Evolutionary conservation across 2,113 vertebrate genomes (phyloP).

Genomic region (Bungarus multicinctus): DNA sequence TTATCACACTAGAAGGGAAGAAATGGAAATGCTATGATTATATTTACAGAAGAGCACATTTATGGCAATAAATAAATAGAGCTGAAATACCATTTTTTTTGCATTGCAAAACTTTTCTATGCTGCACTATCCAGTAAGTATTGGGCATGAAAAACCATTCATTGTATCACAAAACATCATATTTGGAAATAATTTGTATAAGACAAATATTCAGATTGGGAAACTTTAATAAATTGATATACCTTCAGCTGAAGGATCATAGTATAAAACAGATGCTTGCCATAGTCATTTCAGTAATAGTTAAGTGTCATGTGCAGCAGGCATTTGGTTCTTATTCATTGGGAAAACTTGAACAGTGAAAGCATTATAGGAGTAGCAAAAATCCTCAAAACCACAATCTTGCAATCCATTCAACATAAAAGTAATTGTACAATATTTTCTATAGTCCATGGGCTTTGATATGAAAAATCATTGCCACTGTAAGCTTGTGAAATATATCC

Average conservation of each 20-base stretch:
- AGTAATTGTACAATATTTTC: neutral
- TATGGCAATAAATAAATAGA: neutral
- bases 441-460: constrained; percentile 13
- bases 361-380: neutral
- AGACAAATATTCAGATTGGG: neutral
- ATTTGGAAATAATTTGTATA: neutral
- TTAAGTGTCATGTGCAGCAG: constrained; percentile 9
- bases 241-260: neutral
- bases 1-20: no score
- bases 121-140: neutral
- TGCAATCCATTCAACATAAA: neutral
- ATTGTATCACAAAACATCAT: neutral
- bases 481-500: constrained; percentile 21
- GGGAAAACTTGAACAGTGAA: neutral
- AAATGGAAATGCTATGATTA: neutral
- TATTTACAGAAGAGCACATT: neutral
- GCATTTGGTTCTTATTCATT: constrained; percentile 12
- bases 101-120: neutral
- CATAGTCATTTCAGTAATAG: neutral
- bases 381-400: constrained; percentile 4
- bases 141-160: neutral
- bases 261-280: neutral
- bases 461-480: constrained; percentile 1
- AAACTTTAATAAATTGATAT: neutral
- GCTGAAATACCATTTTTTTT: neutral